Percentiles rank a stretch among this genome's conserved stretches.
Conservation (phyloP, 2,888 invertebrate genomes). For the Acrocera orbiculus region DNA sequence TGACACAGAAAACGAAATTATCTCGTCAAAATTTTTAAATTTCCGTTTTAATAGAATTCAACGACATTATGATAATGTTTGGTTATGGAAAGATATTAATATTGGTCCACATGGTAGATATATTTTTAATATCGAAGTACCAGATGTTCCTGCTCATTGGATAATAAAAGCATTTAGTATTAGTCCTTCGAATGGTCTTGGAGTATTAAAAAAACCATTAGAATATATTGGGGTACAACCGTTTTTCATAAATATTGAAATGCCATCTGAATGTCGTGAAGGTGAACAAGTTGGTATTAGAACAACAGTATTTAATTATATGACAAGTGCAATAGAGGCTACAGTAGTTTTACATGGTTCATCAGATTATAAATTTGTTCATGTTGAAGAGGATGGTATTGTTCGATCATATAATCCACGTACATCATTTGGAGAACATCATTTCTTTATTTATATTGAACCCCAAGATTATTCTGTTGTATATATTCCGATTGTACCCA, state of each 20-base stretch:
- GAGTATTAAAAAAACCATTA: slow-evolving; percentile 63
- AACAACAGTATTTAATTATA: slow-evolving; percentile 87
- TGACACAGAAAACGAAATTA: slow-evolving; percentile 44
- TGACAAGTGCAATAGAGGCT: slow-evolving; percentile 66
- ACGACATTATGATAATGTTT: slow-evolving; percentile 83
- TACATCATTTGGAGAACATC: slow-evolving; percentile 84
- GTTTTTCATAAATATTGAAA: slow-evolving; percentile 89
- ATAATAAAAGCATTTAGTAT: slow-evolving; percentile 85
- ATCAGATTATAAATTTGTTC: slow-evolving; percentile 75
- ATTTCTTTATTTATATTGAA: slow-evolving; percentile 75
- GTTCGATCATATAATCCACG: slow-evolving; percentile 78
- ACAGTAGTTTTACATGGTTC: slow-evolving; percentile 74
- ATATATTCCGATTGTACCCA: slow-evolving; percentile 78
- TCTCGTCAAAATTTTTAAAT: slow-evolving; percentile 56
- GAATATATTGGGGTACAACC: slow-evolving; percentile 80
- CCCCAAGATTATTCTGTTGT: slow-evolving; percentile 68
- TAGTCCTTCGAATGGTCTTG: slow-evolving; percentile 71
- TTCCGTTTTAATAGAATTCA: slow-evolving; percentile 70
- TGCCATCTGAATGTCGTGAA: slow-evolving; percentile 63
- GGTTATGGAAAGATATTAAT: slow-evolving; percentile 90
- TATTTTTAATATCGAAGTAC: slow-evolving; percentile 75
- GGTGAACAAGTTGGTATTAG: slow-evolving; percentile 90
- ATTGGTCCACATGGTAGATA: slow-evolving; percentile 80
- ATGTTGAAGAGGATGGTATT: slow-evolving; percentile 75
- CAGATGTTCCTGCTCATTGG: slow-evolving; percentile 73